A percentile compares a stretch with the other conserved stretches of the same genome.
phyloP scores from a whole-genome alignment of 2,113 vertebrate species.

The Thomomys bottae region DNA sequence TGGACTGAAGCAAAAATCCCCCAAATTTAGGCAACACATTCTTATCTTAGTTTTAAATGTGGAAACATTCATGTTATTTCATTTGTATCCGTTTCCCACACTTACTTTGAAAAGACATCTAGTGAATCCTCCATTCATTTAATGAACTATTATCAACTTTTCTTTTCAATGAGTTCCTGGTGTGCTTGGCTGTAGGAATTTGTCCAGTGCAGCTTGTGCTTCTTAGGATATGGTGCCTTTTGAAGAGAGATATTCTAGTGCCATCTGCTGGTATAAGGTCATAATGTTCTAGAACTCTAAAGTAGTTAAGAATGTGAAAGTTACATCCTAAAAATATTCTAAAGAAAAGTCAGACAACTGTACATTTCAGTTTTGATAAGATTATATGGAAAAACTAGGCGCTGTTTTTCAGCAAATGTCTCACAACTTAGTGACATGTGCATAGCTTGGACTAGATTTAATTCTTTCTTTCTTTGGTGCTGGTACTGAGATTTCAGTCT shows the following conservation, averaged over 20 bases:
- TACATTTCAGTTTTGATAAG: background rate
- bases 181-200: background rate
- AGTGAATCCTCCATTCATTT: background rate
- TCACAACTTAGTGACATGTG: background rate
- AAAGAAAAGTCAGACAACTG: background rate
- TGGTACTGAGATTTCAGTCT: no score
- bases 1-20: slow-evolving; percentile 56
- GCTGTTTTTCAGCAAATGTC: background rate
- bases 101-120: background rate
- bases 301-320: background rate
- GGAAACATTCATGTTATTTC: slow-evolving; percentile 27
- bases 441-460: background rate
- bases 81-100: background rate
- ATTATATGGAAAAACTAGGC: background rate
- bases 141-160: slow-evolving; percentile 17
- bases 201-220: background rate
- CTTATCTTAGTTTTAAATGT: slow-evolving; percentile 41
- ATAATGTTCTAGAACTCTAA: slow-evolving; percentile 33
- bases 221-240: slow-evolving; percentile 10
- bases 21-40: slow-evolving; percentile 35
- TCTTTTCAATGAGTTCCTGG: background rate
- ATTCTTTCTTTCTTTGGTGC: background rate
- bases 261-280: slow-evolving; percentile 61
- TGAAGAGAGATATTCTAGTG: slow-evolving; percentile 65
- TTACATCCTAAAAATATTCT: background rate